Base-by-base conservation (phyloP, 2,797 vertebrate genomes). In the Paguma larvata region DNA sequence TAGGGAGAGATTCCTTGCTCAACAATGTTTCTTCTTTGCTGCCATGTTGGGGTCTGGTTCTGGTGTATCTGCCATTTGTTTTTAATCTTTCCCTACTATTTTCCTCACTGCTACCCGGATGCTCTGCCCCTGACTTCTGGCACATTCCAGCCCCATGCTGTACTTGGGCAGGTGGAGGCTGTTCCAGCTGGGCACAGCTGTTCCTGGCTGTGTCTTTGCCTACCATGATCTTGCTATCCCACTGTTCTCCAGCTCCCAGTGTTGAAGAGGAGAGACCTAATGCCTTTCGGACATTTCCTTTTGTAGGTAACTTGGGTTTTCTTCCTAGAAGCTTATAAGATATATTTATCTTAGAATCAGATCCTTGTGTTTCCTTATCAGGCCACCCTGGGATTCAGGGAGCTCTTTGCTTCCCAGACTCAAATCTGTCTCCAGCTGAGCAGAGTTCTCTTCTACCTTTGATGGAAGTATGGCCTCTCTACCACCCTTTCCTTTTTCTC, bases 371-470 rank as follows among this genome's bases (percentile, higher is more conserved):
- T 13, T 4, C 41, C 30, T 1, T 13, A 14, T 4, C n/a, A 30
- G 46, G n/a, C 32, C 10, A 7, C 46, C 46, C n/a, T 48, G 34
- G 19, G 13, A 10, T 15, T 25, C 83, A 6, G 32, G 8, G 46
- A 51, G 46, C 83, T 5, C 32, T 16, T n/a, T 3, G 30, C 30
- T 2, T 12, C n/a, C 12, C 19, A 7, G n/a, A 79, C 75, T 15
- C 4, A 14, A 23, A 12, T 46, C 41, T 59, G 75, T 2, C 51
- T 48, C 11, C 41, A 21, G 41, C 27, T n/a, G 38, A 32, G 59
- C 10, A 13, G 38, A 7, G 18, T 8, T 3, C 19, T 6, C 11
- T 2, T 21, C 12, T 4, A 8, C 30, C 2, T 1, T 4, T 11
- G 25, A 3, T 4, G 1, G 19, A 30, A n/a, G 48, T 6, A 1